phyloP scores from a whole-genome alignment of 2,113 vertebrate genomes.

The Mormyrus lacerda region DNA sequence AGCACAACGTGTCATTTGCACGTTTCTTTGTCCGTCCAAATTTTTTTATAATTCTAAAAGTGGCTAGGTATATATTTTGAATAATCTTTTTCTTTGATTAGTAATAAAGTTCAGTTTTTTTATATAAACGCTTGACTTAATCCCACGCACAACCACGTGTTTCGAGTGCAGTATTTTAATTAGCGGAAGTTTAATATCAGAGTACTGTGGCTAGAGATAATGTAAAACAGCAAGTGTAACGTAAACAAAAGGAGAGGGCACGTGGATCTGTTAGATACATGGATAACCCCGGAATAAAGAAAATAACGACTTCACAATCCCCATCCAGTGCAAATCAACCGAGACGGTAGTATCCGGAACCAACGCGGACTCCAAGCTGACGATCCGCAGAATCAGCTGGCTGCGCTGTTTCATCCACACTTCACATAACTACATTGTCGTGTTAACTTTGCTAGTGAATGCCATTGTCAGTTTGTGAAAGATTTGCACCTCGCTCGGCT shows the following conservation, averaged over 20 bases:
- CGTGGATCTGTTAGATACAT: not conserved
- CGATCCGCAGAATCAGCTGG: not conserved
- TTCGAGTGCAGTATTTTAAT: no score
- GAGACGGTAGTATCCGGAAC: not conserved
- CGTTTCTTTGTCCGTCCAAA: no score
- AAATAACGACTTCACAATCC: not conserved
- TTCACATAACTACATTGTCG: not conserved
- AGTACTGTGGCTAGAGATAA: not conserved
- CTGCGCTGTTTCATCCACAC: not conserved
- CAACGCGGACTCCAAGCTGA: not conserved
- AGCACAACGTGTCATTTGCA: no score
- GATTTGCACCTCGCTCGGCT: conserved; percentile 57
- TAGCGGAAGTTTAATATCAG: no score
- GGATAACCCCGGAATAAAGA: not conserved
- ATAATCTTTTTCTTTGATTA: no score
- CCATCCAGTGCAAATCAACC: not conserved
- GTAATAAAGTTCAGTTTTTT: no score
- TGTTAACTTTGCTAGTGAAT: conserved; percentile 4
- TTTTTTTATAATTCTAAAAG: no score
- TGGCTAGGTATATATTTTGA: no score
- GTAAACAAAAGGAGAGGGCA: not conserved
- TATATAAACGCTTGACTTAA: no score
- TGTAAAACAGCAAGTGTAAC: not conserved
- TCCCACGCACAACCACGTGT: no score
- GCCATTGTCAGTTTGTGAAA: conserved; percentile 4